phyloP scores from a whole-genome alignment of 2,113 vertebrate species.

The Gasterosteus nipponicus region DNA sequence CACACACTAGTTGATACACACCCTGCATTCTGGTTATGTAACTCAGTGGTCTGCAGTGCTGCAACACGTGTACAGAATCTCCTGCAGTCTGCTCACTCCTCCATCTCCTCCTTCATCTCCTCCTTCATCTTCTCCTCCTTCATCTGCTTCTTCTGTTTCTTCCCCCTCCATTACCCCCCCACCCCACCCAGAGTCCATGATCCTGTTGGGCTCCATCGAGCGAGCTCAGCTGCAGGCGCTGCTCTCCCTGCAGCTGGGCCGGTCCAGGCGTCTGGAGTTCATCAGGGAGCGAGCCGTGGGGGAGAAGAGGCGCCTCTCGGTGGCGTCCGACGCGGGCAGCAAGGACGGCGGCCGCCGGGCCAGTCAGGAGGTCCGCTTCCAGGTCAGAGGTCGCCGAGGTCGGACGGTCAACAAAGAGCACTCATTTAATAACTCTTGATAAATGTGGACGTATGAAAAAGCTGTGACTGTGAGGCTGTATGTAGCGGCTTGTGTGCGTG shows the following conservation, averaged over 20 bases:
- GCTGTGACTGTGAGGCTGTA: too few species aligned
- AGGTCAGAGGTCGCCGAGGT: slow-evolving; percentile 81
- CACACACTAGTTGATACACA: background rate
- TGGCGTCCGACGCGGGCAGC: slow-evolving; percentile 50
- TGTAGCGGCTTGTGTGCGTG: too few species aligned
- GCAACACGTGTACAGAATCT: slow-evolving; percentile 36
- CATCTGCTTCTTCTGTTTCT: too few species aligned
- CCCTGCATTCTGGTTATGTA: slow-evolving; percentile 49
- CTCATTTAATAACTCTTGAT: too few species aligned
- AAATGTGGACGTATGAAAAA: too few species aligned
- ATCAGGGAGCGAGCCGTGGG: slow-evolving; percentile 73
- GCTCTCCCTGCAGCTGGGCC: slow-evolving; percentile 88
- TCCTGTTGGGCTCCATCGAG: slow-evolving; percentile 96
- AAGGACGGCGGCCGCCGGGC: slow-evolving; percentile 70
- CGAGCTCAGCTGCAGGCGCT: slow-evolving; percentile 89
- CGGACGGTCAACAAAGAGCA: too few species aligned
- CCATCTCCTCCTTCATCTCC: too few species aligned
- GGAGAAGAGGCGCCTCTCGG: slow-evolving; percentile 76
- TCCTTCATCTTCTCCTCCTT: too few species aligned
- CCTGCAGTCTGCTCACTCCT: slow-evolving; percentile 12
- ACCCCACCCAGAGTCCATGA: slow-evolving; percentile 91
- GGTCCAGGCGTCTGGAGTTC: slow-evolving; percentile 82
- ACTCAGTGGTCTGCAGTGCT: slow-evolving; percentile 47
- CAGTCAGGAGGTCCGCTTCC: slow-evolving; percentile 86
- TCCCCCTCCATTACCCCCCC: too few species aligned